Conservation (phyloP, 2,113 vertebrate genomes). For the Bostrychus sinensis region DNA sequence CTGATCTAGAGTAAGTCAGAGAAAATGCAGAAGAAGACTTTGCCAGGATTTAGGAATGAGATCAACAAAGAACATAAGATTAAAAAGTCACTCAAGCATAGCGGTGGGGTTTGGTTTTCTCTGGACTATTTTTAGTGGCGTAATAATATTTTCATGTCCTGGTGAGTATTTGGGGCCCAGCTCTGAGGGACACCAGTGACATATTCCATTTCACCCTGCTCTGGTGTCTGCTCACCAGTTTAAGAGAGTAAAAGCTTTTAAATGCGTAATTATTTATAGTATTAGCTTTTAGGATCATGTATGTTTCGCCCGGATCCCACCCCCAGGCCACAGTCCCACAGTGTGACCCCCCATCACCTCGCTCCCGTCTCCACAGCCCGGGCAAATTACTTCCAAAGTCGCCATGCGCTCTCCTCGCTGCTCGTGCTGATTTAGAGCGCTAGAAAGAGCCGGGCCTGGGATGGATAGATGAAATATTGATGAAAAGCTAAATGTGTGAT, state of each 20-base stretch:
- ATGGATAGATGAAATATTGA: constrained; percentile 79
- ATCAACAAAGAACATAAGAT: not conserved
- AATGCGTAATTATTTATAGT: constrained; percentile 3
- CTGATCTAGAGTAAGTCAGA: not conserved
- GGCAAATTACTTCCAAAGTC: constrained; percentile 50
- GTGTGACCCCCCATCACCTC: not conserved
- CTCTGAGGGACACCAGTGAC: not conserved
- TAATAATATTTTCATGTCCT: not conserved
- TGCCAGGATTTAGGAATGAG: not conserved
- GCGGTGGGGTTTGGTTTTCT: not conserved
- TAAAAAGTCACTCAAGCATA: not conserved
- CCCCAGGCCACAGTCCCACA: not conserved
- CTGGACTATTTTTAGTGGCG: not conserved
- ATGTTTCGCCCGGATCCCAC: not conserved
- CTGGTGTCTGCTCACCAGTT: not conserved
- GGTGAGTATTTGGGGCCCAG: not conserved
- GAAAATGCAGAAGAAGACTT: not conserved
- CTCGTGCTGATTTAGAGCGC: constrained; percentile 63
- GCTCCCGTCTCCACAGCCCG: constrained; percentile 11
- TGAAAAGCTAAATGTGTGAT: constrained; percentile 80
- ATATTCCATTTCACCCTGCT: not conserved
- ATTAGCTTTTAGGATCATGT: not conserved
- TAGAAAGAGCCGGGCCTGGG: constrained; percentile 40
- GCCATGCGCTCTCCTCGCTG: constrained; percentile 9
- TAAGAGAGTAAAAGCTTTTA: not conserved